Evolutionary conservation across 2,113 vertebrate genomes (phyloP), one percentile per base, ranked within the genome.

Genomic region (Rhinoderma darwinii): DNA sequence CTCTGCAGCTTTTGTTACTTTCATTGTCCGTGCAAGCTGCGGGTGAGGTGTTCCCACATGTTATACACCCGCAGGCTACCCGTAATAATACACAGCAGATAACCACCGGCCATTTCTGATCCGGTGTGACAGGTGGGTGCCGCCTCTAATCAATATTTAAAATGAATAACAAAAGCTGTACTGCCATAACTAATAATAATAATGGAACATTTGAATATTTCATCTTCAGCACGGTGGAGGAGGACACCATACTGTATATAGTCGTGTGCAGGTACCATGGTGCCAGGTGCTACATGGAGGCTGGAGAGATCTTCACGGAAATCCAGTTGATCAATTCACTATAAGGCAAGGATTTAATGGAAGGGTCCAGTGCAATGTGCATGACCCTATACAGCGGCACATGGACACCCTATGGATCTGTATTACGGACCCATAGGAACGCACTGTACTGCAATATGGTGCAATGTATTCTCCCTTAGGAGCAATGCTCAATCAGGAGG

Each of bases 11-110:
- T 74, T 35, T 68, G 50, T 54, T 37, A 56, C 56, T 72, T 4
- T 70, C 59, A 79, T 70, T 81, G 47, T 80, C 18, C 18, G 12
- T 72, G 14, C 5, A 32, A 41, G 78, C 41, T 12, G 44, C 35
- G 12, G 32, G n/a, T 56, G 47, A 32, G 35, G 44, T 39, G 27
- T 72, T 72, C 50, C n/a, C 30, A 73, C 59, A 80, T 47, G 18
- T 30, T 25, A 80, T n/a, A 86, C 41, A 50, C 47, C 84, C n/a
- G 63, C 25, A 43, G 50, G 84, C 59, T 30, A 41, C 17, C 4
- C 11, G 27, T 41, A 63, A 86, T 56, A 39, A 79, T 79, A 66
- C 32, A 79, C 47, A 37, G 15, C 39, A 51, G 43, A 51, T 17
- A 72, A 50, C 82, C 6, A 5, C 30, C 32, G 15, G 68, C 11